Evolutionary conservation across 1,140 invertebrate species (phyloP).

Genomic region (Eueides isabella): DNA sequence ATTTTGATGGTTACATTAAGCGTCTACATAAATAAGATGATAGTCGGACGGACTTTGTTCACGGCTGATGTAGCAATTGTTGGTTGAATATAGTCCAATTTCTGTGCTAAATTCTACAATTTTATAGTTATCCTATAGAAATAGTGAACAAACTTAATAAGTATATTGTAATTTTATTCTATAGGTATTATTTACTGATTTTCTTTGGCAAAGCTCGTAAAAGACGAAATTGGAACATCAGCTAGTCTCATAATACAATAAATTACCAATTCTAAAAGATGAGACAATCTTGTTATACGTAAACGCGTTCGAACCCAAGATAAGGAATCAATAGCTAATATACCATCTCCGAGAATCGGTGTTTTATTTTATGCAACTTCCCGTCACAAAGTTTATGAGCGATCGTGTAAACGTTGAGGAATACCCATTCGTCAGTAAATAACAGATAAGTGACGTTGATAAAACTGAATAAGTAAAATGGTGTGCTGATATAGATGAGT

Average conservation of each 20-base stretch:
- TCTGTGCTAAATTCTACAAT: background rate
- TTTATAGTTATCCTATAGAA: no score
- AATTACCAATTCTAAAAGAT: background rate
- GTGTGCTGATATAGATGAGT: background rate
- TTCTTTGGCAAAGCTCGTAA: no score
- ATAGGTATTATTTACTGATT: no score
- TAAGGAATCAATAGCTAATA: constrained; percentile 22
- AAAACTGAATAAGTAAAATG: background rate
- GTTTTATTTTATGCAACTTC: constrained; percentile 32
- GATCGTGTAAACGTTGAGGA: constrained; percentile 27
- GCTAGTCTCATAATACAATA: background rate
- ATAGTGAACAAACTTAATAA: no score
- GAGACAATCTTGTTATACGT: background rate
- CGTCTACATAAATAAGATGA: background rate
- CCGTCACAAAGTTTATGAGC: constrained; percentile 30
- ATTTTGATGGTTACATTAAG: constrained; percentile 22
- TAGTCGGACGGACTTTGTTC: background rate
- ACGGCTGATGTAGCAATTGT: background rate
- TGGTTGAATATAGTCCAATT: background rate
- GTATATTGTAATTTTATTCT: no score
- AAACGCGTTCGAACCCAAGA: background rate
- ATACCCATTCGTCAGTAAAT: constrained; percentile 22
- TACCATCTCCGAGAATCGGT: constrained; percentile 16
- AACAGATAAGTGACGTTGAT: constrained; percentile 15
- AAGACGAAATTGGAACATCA: no score